Conservation (phyloP, 2,888 invertebrate species). For the Dioctria rufipes region DNA sequence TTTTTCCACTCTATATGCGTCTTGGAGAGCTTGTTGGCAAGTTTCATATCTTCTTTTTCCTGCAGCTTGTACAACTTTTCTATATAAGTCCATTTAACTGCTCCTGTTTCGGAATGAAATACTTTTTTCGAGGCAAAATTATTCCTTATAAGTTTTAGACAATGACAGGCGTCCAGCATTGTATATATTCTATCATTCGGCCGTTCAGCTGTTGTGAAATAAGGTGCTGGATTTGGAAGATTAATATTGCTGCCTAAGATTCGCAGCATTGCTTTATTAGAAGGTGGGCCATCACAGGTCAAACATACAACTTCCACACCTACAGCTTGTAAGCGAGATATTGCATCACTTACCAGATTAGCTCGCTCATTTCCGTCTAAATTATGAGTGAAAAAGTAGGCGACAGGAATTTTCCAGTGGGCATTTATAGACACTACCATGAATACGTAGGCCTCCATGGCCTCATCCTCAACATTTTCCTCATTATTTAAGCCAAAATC, state of each 20-base stretch:
- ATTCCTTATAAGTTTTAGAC: background rate
- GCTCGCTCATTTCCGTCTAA: background rate
- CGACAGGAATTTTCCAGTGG: background rate
- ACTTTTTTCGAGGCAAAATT: background rate
- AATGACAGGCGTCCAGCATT: background rate
- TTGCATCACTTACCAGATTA: background rate
- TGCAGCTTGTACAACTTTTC: background rate
- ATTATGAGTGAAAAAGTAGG: background rate
- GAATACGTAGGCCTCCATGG: background rate
- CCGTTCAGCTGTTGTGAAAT: too few species aligned
- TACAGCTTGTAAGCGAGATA: background rate
- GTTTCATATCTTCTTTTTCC: background rate
- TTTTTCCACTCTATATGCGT: background rate
- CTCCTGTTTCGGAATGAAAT: background rate
- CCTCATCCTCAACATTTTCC: background rate
- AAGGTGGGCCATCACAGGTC: background rate
- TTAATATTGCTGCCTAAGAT: too few species aligned
- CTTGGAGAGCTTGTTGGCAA: background rate
- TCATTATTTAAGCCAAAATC: background rate
- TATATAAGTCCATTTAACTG: too few species aligned
- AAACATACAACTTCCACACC: background rate
- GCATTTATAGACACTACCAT: background rate
- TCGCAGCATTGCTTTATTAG: background rate
- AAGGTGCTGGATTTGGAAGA: too few species aligned
- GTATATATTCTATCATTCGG: background rate